Evolutionary conservation across 2,113 vertebrate species (phyloP).

Genomic region (Prolemur simus): DNA sequence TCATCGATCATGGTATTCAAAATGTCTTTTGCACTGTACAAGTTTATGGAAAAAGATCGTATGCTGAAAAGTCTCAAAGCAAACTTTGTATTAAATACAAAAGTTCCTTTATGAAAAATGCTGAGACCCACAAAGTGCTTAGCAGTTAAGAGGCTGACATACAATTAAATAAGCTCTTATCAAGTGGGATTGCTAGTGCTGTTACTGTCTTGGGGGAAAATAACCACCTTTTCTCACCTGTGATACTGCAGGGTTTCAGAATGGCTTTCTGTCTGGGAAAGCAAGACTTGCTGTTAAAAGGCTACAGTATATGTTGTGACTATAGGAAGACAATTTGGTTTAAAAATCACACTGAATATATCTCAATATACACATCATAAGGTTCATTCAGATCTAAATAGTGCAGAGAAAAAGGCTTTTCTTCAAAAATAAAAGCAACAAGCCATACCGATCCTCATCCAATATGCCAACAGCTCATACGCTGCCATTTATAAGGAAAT

Average conservation of each 20-base stretch:
- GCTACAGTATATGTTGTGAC: slow-evolving; percentile 91
- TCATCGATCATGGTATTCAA: slow-evolving; percentile 78
- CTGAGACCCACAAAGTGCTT: slow-evolving; percentile 90
- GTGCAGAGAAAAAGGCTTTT: slow-evolving; percentile 90
- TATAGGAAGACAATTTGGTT: slow-evolving; percentile 95
- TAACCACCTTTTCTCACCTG: slow-evolving; percentile 82
- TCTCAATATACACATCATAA: slow-evolving; percentile 92
- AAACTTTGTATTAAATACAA: slow-evolving; percentile 89
- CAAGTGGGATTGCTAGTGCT: slow-evolving; percentile 81
- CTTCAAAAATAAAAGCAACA: slow-evolving; percentile 88
- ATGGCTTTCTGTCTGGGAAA: slow-evolving; percentile 90
- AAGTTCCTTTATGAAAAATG: slow-evolving; percentile 90
- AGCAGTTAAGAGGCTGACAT: slow-evolving; percentile 86
- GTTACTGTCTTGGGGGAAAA: slow-evolving; percentile 85
- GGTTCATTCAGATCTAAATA: slow-evolving; percentile 93
- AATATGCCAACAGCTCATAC: slow-evolving; percentile 88
- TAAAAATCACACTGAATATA: slow-evolving; percentile 94
- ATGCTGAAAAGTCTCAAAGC: slow-evolving; percentile 88
- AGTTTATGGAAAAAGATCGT: slow-evolving; percentile 87
- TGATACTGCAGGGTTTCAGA: slow-evolving; percentile 81
- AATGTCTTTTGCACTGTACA: slow-evolving; percentile 88
- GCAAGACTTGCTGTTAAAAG: slow-evolving; percentile 88
- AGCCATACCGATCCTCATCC: slow-evolving; percentile 88
- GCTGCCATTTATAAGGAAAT: slow-evolving; percentile 82
- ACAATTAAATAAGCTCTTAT: slow-evolving; percentile 83